Evolutionary conservation across 2,113 vertebrate species (phyloP), one percentile per base, ranked within the genome.

Genomic region (Sylvia atricapilla): DNA sequence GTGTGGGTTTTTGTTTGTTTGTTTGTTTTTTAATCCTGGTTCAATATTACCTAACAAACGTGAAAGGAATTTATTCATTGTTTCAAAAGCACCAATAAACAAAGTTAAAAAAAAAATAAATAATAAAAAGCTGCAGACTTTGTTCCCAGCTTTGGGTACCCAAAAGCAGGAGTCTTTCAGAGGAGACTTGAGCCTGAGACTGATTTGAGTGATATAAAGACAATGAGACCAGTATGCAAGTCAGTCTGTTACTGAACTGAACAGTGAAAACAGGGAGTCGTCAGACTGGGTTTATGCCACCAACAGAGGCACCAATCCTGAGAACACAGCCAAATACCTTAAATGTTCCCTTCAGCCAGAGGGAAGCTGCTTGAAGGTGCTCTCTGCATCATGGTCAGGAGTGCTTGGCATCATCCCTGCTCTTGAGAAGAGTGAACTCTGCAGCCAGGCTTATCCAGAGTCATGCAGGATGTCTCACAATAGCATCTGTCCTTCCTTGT

Each of bases 301-400:
- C 35, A 17, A 1, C 33, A 70, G 78, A 75, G 33, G 28, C 33
- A 50, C 11, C 30, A 68, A 2, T 23, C 4, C 17, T 63, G 15
- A 63, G 43, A 58, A 53, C 21, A 33, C 23, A 39, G 72, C 14
- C 49, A 64, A 66, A 46, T 14, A n/a, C 44, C 46, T 70, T 28
- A 18, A 7, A 41, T 58, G 31, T 43, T 52, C 47, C 21, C 15
- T 56, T 17, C 30, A 64, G 55, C 15, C 66, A 53, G 60, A 87
- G 23, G 37, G 60, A 37, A 55, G 50, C 28, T 84, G 15, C 66
- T 73, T 23, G 19, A 17, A 56, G 31, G 25, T 24, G 35, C 27
- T 66, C 15, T 37, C 50, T 41, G 8, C 15, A 11, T 31, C 0
- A 0, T 25, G n/a, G 44, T 39, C 55, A 30, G 33, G 33, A 46